Base-by-base conservation (phyloP, 2,797 vertebrate genomes). In the Graptemys geographica region DNA sequence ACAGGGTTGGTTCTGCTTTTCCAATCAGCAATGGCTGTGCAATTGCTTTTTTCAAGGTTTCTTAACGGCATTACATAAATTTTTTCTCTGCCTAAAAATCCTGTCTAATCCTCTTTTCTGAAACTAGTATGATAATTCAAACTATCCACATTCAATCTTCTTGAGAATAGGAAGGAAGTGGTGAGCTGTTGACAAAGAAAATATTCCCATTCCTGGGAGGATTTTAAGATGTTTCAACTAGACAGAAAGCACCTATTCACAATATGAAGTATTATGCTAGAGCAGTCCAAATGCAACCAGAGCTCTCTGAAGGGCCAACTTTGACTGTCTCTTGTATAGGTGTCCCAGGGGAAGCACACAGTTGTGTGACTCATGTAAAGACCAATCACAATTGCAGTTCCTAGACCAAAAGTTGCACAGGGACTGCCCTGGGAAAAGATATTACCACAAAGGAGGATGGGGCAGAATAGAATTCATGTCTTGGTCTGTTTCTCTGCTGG, bases 41-140 rank as follows among this genome's bases (percentile, higher is more conserved):
- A 91, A 86, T 41, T 84, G 74, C 31, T 89, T 88, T 90, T 96
- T 94, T 79, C 18, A 94, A 49, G 33, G 16, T 86, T 94, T 90
- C 81, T 83, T 92, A 85, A 6, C 72, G 52, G 83, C 47, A 74
- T 56, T 52, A 55, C 78, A 87, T 86, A 37, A 0, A 0, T 72
- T 33, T 91, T 91, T 87, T n/a, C 57, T 90, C 5, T 56, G 12
- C 25, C 88, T 92, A 52, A 52, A 44, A 44, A 41, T 21, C 0
- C 21, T 56, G 41, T 55, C 33, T 91, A 85, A 82, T 86, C 15
- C 5, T 87, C 5, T 82, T 3, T 87, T 86, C 55, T 80, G n/a
- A 49, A 44, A 84, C 81, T 51, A 89, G 1, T 47, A 27, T 72
- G 33, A 19, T 10, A 72, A 79, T 83, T 90, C 2, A 31, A 69